These are phyloP conservation scores for Nomada goodeniana DNA, from an alignment of 2,888 invertebrate species.

Conservation along the genomic window DNA sequence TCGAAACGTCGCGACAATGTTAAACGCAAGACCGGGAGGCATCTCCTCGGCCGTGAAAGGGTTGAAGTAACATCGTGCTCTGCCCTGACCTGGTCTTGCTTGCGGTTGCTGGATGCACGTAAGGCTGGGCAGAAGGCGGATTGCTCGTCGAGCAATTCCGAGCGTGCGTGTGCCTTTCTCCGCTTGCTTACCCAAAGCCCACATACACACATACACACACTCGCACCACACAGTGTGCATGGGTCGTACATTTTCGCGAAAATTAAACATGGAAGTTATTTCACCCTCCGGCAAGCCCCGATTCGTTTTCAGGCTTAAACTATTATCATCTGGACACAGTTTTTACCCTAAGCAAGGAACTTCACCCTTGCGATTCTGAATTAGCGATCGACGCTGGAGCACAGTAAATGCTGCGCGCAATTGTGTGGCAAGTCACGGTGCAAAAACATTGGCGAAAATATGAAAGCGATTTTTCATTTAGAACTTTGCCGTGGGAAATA, in stretches of 20 bases:
- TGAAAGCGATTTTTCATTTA: no score
- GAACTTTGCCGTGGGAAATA: no score
- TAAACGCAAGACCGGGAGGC: constrained; percentile 1
- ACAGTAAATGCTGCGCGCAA: no score
- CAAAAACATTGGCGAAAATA: no score
- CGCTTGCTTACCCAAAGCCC: constrained; percentile 14
- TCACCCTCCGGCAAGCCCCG: no score
- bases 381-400: no score
- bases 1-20: not conserved
- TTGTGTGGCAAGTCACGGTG: no score
- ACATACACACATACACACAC: not conserved
- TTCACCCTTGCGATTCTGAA: no score
- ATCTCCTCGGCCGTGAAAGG: constrained; percentile 57
- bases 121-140: constrained; percentile 51
- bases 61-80: constrained; percentile 56
- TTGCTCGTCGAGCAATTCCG: constrained; percentile 62
- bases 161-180: constrained; percentile 68
- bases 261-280: not conserved
- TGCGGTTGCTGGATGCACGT: constrained; percentile 53
- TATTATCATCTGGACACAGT: no score
- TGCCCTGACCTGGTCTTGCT: constrained; percentile 64
- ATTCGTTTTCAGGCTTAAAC: no score
- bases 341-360: no score
- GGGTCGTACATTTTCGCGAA: not conserved
- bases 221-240: not conserved